Percentiles rank a stretch among this genome's conserved stretches.
These are phyloP conservation scores for Lycodopsis pacificus DNA, from an alignment of 2,797 vertebrate genomes.

Conservation along the genomic window DNA sequence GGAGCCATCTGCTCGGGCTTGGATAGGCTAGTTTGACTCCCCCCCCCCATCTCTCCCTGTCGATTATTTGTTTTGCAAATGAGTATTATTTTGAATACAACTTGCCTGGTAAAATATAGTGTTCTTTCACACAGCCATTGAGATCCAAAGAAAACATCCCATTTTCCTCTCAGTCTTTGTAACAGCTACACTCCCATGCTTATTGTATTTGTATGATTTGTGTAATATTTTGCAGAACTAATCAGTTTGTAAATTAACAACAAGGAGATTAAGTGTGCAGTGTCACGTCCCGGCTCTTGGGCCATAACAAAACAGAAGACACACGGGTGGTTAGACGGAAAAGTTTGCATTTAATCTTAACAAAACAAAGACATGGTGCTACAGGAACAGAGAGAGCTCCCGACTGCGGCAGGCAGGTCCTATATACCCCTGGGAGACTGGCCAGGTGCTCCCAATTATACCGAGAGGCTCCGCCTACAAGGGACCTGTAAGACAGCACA, in stretches of 20 bases:
- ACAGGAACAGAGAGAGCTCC: too few relatives aligned
- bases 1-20: conserved; percentile 65
- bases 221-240: neutral
- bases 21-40: conserved; percentile 23
- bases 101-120: neutral
- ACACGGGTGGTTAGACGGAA: too few relatives aligned
- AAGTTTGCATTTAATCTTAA: too few relatives aligned
- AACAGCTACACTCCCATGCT: neutral
- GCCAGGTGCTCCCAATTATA: too few relatives aligned
- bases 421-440: too few relatives aligned
- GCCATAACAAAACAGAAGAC: too few relatives aligned
- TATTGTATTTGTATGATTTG: neutral
- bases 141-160: conserved; percentile 14
- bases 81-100: conserved; percentile 20
- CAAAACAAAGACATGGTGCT: too few relatives aligned
- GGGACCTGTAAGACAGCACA: too few relatives aligned
- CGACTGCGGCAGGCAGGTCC: too few relatives aligned
- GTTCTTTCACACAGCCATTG: neutral
- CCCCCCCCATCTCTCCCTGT: neutral
- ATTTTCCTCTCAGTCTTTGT: neutral
- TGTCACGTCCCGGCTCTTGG: too few relatives aligned
- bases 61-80: conserved; percentile 62
- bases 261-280: neutral
- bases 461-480: too few relatives aligned
- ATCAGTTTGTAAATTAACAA: neutral